Base-by-base conservation (phyloP, 2,888 invertebrate species). In the Andrena camellia region DNA sequence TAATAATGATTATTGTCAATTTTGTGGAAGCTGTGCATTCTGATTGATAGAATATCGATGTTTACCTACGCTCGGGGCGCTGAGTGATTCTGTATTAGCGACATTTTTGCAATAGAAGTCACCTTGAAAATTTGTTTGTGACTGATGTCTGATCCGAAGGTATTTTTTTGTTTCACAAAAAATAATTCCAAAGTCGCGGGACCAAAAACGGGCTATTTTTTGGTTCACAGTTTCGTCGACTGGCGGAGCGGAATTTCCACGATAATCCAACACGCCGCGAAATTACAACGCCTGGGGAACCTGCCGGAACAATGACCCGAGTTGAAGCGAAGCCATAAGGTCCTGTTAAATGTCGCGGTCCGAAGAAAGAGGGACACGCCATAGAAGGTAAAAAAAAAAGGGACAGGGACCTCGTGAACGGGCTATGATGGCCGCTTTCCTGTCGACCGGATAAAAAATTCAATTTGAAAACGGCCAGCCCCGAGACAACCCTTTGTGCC, bases 371-470 rank as follows among this genome's bases (percentile, higher is more conserved):
- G 48, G 60, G 60, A 42, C 64, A 54, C 10, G 29, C 29, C 59
- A n/a, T 50, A 29, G 69, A 29, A 29, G 59, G 17, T 42, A 50
- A 70, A 70, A 71, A 81, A 82, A 42, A 35, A 35, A 42, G 42
- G 57, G 76, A 86, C 78, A 78, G 85, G 64, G 85, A 81, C 73
- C 81, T 68, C 59, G 84, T 78, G 79, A 75, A 81, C 84, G 82
- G 79, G 78, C 54, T 89, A 91, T 92, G 93, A 93, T 93, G 93
- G 93, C 92, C 92, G 93, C 91, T 93, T 93, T 92, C 92, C 92
- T 92, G 93, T 91, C 90, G 89, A 84, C 69, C 86, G 90, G 86
- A 92, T 92, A 91, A 92, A 92, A 92, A 92, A 91, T 92, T 90
- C 89, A 92, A 89, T 89, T 89, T 88, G 71, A 87, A 76, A 88